Evolutionary conservation across 2,113 vertebrate genomes (phyloP).

Genomic region (Agapornis roseicollis): DNA sequence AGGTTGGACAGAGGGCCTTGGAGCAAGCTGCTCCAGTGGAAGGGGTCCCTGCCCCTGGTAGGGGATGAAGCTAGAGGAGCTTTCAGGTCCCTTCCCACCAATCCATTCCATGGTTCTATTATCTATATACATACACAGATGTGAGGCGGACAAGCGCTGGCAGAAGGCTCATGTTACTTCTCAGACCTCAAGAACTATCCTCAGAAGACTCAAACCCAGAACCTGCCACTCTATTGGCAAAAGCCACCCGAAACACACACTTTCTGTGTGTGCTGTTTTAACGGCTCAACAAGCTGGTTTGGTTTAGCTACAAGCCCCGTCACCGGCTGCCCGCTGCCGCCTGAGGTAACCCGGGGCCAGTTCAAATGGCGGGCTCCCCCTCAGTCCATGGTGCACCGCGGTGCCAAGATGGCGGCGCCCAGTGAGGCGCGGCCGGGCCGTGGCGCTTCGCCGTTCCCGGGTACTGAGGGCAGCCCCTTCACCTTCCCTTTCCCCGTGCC

Average conservation of each 20-base stretch:
- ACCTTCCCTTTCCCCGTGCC: constrained; percentile 3
- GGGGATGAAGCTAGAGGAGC: neutral
- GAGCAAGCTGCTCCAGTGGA: neutral
- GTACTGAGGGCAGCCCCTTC: constrained; percentile 41
- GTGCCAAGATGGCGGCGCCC: constrained; percentile 85
- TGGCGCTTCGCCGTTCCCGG: neutral
- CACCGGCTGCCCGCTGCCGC: neutral
- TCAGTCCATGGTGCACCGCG: constrained; percentile 59
- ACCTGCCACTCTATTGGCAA: neutral
- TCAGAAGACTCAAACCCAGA: neutral
- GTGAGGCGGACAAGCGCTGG: constrained; percentile 78
- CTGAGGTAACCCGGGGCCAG: neutral
- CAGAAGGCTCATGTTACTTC: constrained; percentile 77
- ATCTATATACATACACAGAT: neutral
- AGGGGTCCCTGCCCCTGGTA: neutral
- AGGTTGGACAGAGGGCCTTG: too few relatives aligned
- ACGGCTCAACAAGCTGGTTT: neutral
- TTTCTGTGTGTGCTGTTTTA: neutral
- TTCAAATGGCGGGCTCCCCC: neutral
- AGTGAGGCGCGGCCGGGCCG: neutral
- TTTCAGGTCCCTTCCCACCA: neutral
- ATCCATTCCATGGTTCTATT: neutral
- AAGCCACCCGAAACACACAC: neutral
- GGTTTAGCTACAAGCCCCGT: too few relatives aligned
- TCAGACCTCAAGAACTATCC: neutral